phyloP scores from a whole-genome alignment of 2,113 vertebrate genomes.

The Cebidichthys violaceus region DNA sequence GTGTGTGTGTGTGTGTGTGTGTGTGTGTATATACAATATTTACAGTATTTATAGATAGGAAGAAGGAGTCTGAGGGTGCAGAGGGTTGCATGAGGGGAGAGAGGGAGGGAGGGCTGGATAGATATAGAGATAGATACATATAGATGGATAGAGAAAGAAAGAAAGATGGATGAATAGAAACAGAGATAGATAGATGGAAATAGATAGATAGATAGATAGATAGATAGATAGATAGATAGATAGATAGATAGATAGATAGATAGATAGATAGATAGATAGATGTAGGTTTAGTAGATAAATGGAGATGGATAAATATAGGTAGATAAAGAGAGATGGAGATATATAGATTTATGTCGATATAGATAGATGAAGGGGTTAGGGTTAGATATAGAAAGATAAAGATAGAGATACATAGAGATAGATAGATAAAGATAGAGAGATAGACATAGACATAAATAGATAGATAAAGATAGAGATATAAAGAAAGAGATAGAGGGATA shows the following conservation, averaged over 20 bases:
- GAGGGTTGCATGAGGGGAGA: slow-evolving; percentile 7
- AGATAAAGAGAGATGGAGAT: too few species aligned
- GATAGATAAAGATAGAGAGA: too few species aligned
- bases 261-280: background rate
- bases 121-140: background rate
- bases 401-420: too few species aligned
- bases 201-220: background rate
- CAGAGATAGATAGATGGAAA: background rate
- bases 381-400: too few species aligned
- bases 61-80: background rate
- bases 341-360: too few species aligned
- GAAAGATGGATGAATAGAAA: background rate
- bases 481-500: too few species aligned
- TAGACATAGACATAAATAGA: too few species aligned
- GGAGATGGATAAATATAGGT: too few species aligned
- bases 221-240: background rate
- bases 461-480: too few species aligned
- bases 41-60: slow-evolving; percentile 4
- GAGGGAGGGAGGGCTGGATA: background rate
- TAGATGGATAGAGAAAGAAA: background rate
- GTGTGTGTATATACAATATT: background rate
- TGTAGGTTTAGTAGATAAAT: too few species aligned
- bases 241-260: background rate
- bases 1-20: background rate
- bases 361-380: too few species aligned